Percentiles rank a stretch among this genome's conserved stretches.
phyloP scores from a whole-genome alignment of 2,888 invertebrate species.

The Fabriciana adippe region DNA sequence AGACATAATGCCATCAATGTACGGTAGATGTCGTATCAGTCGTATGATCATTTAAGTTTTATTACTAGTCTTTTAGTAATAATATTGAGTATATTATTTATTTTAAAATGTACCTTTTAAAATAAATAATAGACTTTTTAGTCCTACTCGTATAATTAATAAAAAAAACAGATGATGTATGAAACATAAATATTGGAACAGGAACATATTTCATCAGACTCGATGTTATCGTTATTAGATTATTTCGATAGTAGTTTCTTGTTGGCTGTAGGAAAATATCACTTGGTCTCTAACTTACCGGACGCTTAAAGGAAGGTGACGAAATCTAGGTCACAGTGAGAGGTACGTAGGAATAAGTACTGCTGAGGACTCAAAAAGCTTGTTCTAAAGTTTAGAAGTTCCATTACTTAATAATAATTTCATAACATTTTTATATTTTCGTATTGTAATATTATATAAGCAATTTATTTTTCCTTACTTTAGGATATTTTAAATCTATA shows the following conservation, averaged over 20 bases:
- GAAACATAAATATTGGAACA: slow-evolving; percentile 2
- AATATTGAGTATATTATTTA: too few relatives aligned
- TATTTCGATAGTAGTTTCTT: slow-evolving; percentile 24
- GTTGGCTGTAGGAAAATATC: slow-evolving; percentile 26
- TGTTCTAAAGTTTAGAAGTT: slow-evolving; percentile 7
- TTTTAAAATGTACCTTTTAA: too few relatives aligned
- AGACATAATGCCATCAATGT: too few relatives aligned
- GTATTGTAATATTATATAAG: too few relatives aligned
- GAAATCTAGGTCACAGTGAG: slow-evolving; percentile 37
- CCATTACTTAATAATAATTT: not conserved
- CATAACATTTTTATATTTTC: not conserved
- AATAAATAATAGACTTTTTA: too few relatives aligned
- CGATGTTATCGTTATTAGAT: slow-evolving; percentile 21
- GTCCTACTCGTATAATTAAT: not conserved
- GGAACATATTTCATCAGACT: slow-evolving; percentile 8
- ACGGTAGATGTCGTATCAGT: too few relatives aligned
- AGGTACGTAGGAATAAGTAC: slow-evolving; percentile 35
- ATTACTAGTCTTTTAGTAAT: too few relatives aligned
- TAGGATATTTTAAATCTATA: not conserved
- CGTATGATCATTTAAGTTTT: too few relatives aligned
- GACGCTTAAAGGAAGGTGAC: slow-evolving; percentile 34
- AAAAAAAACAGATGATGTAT: not conserved
- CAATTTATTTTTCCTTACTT: not conserved
- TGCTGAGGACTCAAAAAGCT: slow-evolving; percentile 17
- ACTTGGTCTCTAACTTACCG: slow-evolving; percentile 29